These are phyloP conservation scores for Pangasius macronema DNA, from an alignment of 2,797 vertebrate genomes.

Conservation along the genomic window DNA sequence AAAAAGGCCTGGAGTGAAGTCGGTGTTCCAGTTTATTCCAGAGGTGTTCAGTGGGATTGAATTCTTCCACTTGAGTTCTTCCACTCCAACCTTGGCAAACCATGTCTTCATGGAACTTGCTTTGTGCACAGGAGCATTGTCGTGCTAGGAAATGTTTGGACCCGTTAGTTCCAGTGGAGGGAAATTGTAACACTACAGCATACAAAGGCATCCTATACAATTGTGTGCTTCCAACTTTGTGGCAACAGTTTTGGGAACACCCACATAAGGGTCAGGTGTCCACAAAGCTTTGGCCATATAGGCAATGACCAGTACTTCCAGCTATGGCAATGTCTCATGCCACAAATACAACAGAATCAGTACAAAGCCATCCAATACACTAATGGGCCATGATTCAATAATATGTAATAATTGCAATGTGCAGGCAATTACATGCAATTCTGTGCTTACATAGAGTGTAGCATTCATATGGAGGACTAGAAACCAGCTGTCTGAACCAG, in stretches of 20 bases:
- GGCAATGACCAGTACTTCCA: neutral
- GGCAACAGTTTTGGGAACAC: neutral
- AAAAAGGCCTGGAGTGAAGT: neutral
- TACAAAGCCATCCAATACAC: neutral
- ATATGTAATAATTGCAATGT: neutral
- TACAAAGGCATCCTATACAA: neutral
- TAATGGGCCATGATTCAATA: neutral
- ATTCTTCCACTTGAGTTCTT: neutral
- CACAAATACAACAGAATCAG: neutral
- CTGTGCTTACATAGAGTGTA: neutral
- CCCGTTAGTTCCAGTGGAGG: neutral
- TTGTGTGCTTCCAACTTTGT: neutral
- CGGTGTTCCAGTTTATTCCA: neutral
- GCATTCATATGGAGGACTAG: neutral
- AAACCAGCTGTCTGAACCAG: slow-evolving; percentile 28
- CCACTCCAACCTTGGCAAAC: neutral
- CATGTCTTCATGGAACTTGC: neutral
- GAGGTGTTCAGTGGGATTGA: neutral
- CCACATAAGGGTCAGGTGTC: neutral
- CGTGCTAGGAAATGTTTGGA: no score
- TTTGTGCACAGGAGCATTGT: neutral
- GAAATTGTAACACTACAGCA: neutral
- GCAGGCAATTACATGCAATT: neutral
- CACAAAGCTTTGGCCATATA: neutral
- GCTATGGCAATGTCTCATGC: no score